phyloP scores from a whole-genome alignment of 2,113 vertebrate genomes.

The Brachyistius frenatus region DNA sequence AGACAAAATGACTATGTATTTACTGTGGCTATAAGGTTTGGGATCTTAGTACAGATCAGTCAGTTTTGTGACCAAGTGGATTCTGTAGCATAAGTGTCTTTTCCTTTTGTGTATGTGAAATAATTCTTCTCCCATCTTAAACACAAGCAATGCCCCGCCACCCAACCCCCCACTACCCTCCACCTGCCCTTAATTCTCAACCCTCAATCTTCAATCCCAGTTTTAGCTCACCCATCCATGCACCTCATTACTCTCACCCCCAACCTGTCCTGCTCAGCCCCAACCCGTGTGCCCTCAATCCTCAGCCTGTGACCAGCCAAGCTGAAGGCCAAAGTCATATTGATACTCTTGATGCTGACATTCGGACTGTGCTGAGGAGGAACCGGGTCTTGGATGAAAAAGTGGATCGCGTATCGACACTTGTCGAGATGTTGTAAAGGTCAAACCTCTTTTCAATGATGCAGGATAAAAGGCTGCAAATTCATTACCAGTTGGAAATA shows the following conservation, averaged over 20 bases:
- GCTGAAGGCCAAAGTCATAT: not conserved
- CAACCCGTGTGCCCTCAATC: slow-evolving; percentile 54
- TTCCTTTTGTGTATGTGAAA: slow-evolving; percentile 12
- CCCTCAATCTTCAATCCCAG: slow-evolving; percentile 54
- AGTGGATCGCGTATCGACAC: too few species aligned
- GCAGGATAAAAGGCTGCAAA: too few species aligned
- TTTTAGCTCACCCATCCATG: slow-evolving; percentile 53
- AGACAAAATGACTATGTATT: not conserved
- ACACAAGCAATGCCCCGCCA: not conserved
- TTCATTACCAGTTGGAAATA: too few species aligned
- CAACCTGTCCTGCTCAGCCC: slow-evolving; percentile 15
- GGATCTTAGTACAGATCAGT: not conserved
- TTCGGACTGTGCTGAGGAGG: not conserved
- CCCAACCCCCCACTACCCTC: slow-evolving; percentile 4
- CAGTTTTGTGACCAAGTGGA: not conserved
- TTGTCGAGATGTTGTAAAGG: too few species aligned
- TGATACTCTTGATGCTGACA: slow-evolving; percentile 13
- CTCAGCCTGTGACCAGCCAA: slow-evolving; percentile 11
- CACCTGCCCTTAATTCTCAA: slow-evolving; percentile 54
- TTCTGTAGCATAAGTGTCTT: not conserved
- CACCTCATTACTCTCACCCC: slow-evolving; percentile 43
- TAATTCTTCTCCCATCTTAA: slow-evolving; percentile 15
- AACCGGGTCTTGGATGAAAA: too few species aligned
- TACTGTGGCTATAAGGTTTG: not conserved
- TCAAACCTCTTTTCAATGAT: too few species aligned